These are phyloP conservation scores for Drosophila stalkeri DNA, from an alignment of 2,888 invertebrate genomes.

Conservation along the genomic window DNA sequence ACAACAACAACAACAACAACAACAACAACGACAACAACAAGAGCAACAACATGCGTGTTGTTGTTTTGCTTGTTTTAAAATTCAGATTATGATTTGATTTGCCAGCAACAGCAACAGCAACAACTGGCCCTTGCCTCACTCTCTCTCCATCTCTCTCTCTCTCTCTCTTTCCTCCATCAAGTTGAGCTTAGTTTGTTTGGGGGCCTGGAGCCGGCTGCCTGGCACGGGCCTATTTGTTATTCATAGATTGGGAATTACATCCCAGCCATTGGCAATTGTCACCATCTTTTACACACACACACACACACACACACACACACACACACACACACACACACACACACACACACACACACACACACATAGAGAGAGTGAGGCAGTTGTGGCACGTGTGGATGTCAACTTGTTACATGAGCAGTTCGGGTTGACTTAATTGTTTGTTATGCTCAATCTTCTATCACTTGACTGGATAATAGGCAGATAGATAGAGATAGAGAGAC, in stretches of 20 bases:
- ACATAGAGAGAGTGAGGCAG: constrained; percentile 10
- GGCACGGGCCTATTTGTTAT: constrained; percentile 74
- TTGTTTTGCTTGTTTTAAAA: constrained; percentile 59
- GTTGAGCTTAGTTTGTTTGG: constrained; percentile 54
- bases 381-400: constrained; percentile 63
- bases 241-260: constrained; percentile 81
- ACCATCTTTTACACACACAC: constrained; percentile 56
- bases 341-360: constrained; percentile 6
- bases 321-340: constrained; percentile 11
- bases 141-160: neutral
- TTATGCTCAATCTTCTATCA: constrained; percentile 18
- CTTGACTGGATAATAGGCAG: constrained; percentile 3
- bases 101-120: constrained; percentile 31
- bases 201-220: constrained; percentile 47
- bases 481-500: too few species aligned
- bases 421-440: constrained; percentile 46
- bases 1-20: constrained; percentile 14
- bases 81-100: constrained; percentile 77
- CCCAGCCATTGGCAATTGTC: constrained; percentile 77
- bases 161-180: constrained; percentile 9
- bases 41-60: neutral
- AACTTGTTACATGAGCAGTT: constrained; percentile 64
- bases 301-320: constrained; percentile 14
- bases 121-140: neutral
- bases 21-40: neutral